These are phyloP conservation scores for Epiperipatus broadwayi DNA, from an alignment of 2,888 invertebrate species.

Conservation along the genomic window DNA sequence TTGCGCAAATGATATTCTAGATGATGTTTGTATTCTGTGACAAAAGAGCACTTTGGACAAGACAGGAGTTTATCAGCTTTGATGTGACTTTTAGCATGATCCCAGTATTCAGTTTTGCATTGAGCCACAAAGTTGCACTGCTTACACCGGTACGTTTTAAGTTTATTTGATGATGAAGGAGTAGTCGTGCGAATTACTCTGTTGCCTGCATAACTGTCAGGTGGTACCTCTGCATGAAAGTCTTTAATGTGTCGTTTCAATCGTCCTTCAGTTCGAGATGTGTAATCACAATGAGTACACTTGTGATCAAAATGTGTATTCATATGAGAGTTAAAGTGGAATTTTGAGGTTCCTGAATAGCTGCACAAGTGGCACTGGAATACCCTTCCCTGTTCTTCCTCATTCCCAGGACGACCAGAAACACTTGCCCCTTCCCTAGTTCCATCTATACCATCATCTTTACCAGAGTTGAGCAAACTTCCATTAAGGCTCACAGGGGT, in stretches of 20 bases:
- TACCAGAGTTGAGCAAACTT: too few species aligned
- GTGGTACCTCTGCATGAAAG: constrained; percentile 24
- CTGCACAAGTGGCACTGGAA: constrained; percentile 36
- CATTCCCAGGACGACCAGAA: too few species aligned
- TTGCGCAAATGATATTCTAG: constrained; percentile 89
- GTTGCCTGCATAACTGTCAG: constrained; percentile 25
- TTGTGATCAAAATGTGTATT: constrained; percentile 36
- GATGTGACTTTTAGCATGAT: constrained; percentile 69
- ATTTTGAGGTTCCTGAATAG: constrained; percentile 31
- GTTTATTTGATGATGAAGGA: too few species aligned
- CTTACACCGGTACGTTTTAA: constrained; percentile 74
- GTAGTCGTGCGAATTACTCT: constrained; percentile 20
- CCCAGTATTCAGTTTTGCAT: constrained; percentile 82
- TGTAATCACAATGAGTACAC: constrained; percentile 36
- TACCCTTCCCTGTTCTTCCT: constrained; percentile 17
- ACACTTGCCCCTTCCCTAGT: too few species aligned
- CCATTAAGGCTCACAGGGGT: too few species aligned
- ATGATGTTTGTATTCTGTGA: constrained; percentile 96
- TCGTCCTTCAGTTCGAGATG: constrained; percentile 34
- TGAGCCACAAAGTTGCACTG: constrained; percentile 65
- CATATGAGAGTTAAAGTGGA: constrained; percentile 37
- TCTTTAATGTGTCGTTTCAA: constrained; percentile 32
- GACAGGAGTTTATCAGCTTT: constrained; percentile 73
- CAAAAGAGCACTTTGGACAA: constrained; percentile 84
- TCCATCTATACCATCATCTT: too few species aligned